Base-by-base conservation (phyloP, 1,140 invertebrate genomes). In the Pseudomyrmex dendroicus region DNA sequence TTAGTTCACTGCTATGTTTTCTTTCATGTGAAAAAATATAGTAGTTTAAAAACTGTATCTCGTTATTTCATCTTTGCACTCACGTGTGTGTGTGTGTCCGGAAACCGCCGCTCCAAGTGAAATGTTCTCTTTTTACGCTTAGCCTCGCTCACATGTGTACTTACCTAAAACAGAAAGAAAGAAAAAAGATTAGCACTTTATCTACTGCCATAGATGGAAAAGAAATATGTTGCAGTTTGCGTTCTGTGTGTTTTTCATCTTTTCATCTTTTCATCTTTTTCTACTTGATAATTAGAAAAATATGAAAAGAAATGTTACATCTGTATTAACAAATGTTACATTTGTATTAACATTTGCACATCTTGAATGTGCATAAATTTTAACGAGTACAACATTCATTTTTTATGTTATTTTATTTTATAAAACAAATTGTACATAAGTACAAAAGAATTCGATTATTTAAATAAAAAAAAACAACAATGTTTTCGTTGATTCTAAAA, bases 151-250 rank as follows among this genome's bases (percentile, higher is more conserved):
- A 63, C 56, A 20, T 13, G 20, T 52, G 87, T 88, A 91, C 89
- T 90, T 91, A 91, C 90, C 90, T 91, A 77, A 50, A 91, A 91
- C 83, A 90, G 72, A 86, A 80, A 89, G 68, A 66, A 74, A 85
- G 46, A 61, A 73, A 84, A 85, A 80, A 84, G 70, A 12, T 89
- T 59, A 89, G 82, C 85, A 89, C 83, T 59, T 82, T 35, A 64
- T 50, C 15, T 22, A 52, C 46, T 46, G 20, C 25, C 17, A 9
- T 52, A 62, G n/a, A 80, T 63, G 86, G 46, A 61, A 86, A 70
- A 70, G 66, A 35, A 56, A 83, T 74, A 84, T 83, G 86, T 82
- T 84, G 86, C 86, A 84, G 82, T 86, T 87, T 73, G 70, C n/a
- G 52, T 35, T 35, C 17, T 17, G 25, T 54, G 48, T 48, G 59